Conservation (phyloP, 1,140 invertebrate genomes). For the Tribolium madens region DNA sequence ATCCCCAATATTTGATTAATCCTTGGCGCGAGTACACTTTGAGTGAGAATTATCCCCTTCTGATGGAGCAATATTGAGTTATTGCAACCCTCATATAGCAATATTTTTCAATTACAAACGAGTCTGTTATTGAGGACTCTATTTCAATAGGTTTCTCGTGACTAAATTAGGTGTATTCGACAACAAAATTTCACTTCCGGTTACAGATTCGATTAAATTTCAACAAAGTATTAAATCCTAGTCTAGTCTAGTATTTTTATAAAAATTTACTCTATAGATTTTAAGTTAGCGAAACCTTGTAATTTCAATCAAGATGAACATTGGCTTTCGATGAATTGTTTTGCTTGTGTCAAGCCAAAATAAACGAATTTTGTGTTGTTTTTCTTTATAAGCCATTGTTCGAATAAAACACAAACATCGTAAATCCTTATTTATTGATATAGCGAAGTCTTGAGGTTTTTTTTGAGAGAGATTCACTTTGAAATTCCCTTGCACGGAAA, state of each 20-base stretch:
- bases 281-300: background rate
- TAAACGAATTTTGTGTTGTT: conserved; percentile 17
- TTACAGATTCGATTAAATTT: background rate
- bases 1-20: background rate
- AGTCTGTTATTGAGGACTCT: background rate
- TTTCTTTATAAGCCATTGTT: conserved; percentile 16
- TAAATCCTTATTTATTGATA: conserved; percentile 27
- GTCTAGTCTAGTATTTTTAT: conserved; percentile 12
- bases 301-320: background rate
- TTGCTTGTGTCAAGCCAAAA: background rate
- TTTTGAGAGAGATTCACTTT: background rate
- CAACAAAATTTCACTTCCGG: conserved; percentile 26
- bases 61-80: background rate
- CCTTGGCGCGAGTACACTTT: background rate
- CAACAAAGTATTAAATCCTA: conserved; percentile 17
- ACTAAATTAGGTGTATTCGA: conserved; percentile 3
- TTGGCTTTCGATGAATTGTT: background rate
- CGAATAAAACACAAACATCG: conserved; percentile 13
- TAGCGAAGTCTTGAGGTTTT: conserved; percentile 8
- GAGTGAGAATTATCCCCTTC: background rate
- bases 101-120: conserved; percentile 8
- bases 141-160: background rate
- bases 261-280: background rate
- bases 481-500: background rate
- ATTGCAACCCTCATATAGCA: background rate